phyloP scores from a whole-genome alignment of 2,888 invertebrate species.

The Clusia tigrina region DNA sequence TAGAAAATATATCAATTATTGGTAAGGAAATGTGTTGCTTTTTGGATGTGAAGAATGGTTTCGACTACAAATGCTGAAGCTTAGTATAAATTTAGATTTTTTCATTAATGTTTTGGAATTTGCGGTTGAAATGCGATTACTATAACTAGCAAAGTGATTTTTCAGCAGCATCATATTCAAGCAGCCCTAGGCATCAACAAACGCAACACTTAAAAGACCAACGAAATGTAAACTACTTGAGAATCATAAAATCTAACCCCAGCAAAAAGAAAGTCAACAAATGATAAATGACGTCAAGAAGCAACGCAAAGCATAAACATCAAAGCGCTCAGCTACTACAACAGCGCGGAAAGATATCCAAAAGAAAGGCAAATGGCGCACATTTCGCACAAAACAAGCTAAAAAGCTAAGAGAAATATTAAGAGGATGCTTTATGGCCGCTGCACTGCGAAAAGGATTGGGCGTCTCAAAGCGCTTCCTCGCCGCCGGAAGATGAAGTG shows the following conservation, averaged over 20 bases:
- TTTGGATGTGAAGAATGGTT: no score
- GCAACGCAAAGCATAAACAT: not conserved
- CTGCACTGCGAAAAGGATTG: not conserved
- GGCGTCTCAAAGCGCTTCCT: not conserved
- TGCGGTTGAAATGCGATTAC: no score
- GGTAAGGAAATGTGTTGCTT: no score
- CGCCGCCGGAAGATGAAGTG: not conserved
- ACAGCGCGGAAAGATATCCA: not conserved
- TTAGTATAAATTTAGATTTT: no score
- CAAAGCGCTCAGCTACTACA: not conserved
- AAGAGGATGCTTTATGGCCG: no score
- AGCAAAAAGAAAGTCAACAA: not conserved
- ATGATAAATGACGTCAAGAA: not conserved
- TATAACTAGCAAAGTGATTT: no score
- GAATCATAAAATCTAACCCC: not conserved
- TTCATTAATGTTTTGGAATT: no score
- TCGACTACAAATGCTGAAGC: no score
- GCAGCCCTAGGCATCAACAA: not conserved
- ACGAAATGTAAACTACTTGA: slow-evolving; percentile 4
- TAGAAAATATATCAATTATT: no score
- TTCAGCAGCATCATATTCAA: not conserved
- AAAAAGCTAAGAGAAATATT: not conserved
- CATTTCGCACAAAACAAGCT: not conserved
- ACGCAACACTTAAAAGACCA: not conserved
- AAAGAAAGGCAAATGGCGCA: not conserved